phyloP scores from a whole-genome alignment of 2,888 invertebrate species.

The Parnassius glacialis region DNA sequence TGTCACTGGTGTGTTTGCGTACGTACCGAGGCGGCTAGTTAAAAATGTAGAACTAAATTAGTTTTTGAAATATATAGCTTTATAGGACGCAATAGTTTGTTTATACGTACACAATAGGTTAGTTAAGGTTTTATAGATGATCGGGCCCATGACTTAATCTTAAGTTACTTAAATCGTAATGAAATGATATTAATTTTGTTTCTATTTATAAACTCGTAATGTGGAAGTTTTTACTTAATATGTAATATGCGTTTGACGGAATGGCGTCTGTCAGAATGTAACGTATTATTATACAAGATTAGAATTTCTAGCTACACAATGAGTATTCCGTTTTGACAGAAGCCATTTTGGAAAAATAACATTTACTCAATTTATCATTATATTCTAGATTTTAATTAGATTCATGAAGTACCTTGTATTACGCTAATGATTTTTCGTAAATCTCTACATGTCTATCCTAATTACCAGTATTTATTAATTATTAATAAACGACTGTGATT shows the following conservation, averaged over 20 bases:
- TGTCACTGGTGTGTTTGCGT: neutral
- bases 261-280: slow-evolving; percentile 36
- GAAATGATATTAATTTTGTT: slow-evolving; percentile 39
- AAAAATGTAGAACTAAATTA: slow-evolving; percentile 52
- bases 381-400: slow-evolving; percentile 58
- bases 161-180: slow-evolving; percentile 60
- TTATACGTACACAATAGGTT: slow-evolving; percentile 64
- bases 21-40: slow-evolving; percentile 26
- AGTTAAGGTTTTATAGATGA: slow-evolving; percentile 71
- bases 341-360: slow-evolving; percentile 27
- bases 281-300: neutral
- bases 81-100: slow-evolving; percentile 66
- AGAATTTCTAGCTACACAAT: neutral
- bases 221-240: slow-evolving; percentile 41
- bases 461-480: slow-evolving; percentile 75
- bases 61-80: slow-evolving; percentile 73
- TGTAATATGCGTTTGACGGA: slow-evolving; percentile 35
- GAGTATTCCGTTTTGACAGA: slow-evolving; percentile 6
- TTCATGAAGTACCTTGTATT: slow-evolving; percentile 61
- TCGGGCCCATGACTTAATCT: slow-evolving; percentile 78
- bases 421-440: slow-evolving; percentile 72
- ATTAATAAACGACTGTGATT: slow-evolving; percentile 80
- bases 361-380: slow-evolving; percentile 59
- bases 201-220: slow-evolving; percentile 33
- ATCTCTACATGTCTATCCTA: slow-evolving; percentile 75